Evolutionary conservation across 2,113 vertebrate species (phyloP).

Genomic region (Ellobius talpinus): DNA sequence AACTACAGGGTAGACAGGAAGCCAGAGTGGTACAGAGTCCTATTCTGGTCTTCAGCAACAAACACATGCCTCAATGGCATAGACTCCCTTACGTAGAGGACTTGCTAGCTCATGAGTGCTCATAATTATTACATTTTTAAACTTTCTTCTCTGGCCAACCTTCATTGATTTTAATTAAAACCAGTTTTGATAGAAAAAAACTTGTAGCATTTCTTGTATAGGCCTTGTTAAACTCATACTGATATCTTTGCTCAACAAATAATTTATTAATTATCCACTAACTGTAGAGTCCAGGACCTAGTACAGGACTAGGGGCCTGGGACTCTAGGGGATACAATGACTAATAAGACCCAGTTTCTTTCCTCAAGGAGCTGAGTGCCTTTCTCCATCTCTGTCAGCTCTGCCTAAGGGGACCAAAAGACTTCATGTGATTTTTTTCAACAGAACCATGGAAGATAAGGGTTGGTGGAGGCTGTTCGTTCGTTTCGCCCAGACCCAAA

Average conservation of each 20-base stretch:
- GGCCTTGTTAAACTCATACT: conserved; percentile 13
- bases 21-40: background rate
- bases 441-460: background rate
- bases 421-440: conserved; percentile 7
- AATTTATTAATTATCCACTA: conserved; percentile 28
- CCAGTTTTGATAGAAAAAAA: background rate
- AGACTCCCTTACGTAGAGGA: background rate
- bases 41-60: background rate
- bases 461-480: too few species aligned
- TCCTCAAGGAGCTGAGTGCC: background rate
- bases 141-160: background rate
- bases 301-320: background rate
- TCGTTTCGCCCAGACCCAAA: too few species aligned
- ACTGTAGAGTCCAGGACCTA: background rate
- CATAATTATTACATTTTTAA: background rate
- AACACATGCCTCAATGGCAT: background rate
- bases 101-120: background rate
- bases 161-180: conserved; percentile 60
- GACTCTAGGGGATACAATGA: background rate
- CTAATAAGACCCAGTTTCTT: background rate
- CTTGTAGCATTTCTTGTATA: background rate
- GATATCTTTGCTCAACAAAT: conserved; percentile 28
- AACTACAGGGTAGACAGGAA: conserved; percentile 15
- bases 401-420: background rate
- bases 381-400: conserved; percentile 45